Evolutionary conservation across 2,113 vertebrate species (phyloP).

Genomic region (Cranoglanis bouderius): DNA sequence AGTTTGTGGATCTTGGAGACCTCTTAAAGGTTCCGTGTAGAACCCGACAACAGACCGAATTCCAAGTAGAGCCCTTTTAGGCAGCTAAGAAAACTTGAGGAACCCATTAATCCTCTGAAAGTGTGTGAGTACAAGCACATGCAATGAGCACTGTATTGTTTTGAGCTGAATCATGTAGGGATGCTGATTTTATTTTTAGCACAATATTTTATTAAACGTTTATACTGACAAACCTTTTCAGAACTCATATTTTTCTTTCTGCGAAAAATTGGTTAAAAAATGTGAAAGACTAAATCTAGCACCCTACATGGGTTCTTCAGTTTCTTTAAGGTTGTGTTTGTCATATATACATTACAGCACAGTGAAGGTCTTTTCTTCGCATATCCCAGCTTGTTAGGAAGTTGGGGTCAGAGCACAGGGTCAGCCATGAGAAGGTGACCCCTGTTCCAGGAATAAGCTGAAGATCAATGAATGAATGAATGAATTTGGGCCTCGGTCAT

Average conservation of each 20-base stretch:
- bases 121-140: neutral
- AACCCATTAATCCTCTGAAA: neutral
- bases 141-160: neutral
- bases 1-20: neutral
- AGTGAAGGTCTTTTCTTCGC: no score
- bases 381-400: no score
- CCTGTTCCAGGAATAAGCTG: neutral
- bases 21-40: neutral
- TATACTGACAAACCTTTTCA: neutral
- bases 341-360: no score
- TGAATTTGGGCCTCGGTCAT: neutral
- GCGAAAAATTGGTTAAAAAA: neutral
- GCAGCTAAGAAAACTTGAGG: neutral
- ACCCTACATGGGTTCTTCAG: neutral
- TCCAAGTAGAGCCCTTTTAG: neutral
- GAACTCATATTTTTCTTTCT: neutral
- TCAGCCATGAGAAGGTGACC: no score
- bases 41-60: neutral
- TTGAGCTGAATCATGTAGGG: neutral
- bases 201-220: neutral
- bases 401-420: no score
- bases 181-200: neutral
- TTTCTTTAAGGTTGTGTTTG: neutral
- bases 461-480: neutral
- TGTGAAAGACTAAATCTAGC: neutral